Evolutionary conservation across 2,888 invertebrate species (phyloP).

Genomic region (Cataglyphis cursor): DNA sequence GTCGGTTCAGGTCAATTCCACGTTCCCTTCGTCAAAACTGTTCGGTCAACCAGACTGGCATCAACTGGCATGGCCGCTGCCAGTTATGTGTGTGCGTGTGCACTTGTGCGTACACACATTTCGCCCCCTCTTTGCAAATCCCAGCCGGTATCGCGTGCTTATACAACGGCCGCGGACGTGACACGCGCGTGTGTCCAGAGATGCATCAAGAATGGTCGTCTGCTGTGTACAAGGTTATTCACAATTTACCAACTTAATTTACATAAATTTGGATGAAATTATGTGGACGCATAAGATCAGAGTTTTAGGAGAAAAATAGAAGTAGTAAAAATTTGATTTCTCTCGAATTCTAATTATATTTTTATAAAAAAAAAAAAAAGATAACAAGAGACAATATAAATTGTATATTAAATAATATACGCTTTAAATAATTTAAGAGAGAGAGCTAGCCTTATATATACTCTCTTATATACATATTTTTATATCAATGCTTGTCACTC

Average conservation of each 20-base stretch:
- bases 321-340: not conserved
- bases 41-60: conserved; percentile 65
- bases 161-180: conserved; percentile 42
- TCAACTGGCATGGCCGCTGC: conserved; percentile 45
- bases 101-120: conserved; percentile 60
- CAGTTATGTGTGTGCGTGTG: conserved; percentile 30
- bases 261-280: not conserved
- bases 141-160: conserved; percentile 29
- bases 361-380: not conserved
- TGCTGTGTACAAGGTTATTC: not conserved
- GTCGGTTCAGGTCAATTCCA: conserved; percentile 52
- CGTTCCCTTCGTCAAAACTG: conserved; percentile 54
- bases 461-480: not conserved
- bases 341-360: not conserved
- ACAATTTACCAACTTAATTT: not conserved
- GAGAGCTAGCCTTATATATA: not conserved
- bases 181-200: conserved; percentile 25
- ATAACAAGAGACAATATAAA: not conserved
- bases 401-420: too few species aligned
- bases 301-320: not conserved
- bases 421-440: not conserved
- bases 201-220: not conserved
- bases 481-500: not conserved
- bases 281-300: not conserved
- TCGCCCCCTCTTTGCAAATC: conserved; percentile 42